Conservation (phyloP, 2,113 vertebrate species). For the Arvicanthis niloticus region DNA sequence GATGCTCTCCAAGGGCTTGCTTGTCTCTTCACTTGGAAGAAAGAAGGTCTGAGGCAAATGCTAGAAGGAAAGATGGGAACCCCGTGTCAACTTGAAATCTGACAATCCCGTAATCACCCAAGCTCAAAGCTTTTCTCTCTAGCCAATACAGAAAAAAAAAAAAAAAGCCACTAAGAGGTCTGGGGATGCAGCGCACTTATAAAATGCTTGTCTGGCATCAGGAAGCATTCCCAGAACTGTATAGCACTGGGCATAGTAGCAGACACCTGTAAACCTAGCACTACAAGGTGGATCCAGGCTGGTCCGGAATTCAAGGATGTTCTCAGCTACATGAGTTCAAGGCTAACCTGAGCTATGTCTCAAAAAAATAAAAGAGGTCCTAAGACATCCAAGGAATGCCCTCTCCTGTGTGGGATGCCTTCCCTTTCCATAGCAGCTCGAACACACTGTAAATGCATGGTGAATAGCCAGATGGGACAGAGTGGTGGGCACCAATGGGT, state of each 20-base stretch:
- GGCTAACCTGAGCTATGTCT: not conserved
- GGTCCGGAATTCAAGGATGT: not conserved
- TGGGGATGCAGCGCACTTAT: too few species aligned
- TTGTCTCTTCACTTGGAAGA: not conserved
- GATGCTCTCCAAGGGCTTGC: not conserved
- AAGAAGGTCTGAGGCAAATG: not conserved
- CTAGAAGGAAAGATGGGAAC: not conserved
- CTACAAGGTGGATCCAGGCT: not conserved
- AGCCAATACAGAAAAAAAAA: not conserved
- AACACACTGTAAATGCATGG: too few species aligned
- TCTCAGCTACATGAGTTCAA: not conserved
- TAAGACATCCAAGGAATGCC: not conserved
- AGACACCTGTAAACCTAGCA: too few species aligned
- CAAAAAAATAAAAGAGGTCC: not conserved
- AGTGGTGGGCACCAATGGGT: not conserved
- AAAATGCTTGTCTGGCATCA: not conserved
- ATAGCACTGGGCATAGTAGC: too few species aligned
- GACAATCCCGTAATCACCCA: not conserved
- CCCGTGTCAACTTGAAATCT: not conserved
- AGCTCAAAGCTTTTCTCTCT: not conserved
- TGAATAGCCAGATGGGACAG: accelerated
- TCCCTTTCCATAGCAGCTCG: accelerated
- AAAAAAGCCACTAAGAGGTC: not conserved
- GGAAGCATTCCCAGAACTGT: not conserved
- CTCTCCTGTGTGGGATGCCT: not conserved